phyloP scores from a whole-genome alignment of 1,140 invertebrate genomes.

The Goniozus legneri region DNA sequence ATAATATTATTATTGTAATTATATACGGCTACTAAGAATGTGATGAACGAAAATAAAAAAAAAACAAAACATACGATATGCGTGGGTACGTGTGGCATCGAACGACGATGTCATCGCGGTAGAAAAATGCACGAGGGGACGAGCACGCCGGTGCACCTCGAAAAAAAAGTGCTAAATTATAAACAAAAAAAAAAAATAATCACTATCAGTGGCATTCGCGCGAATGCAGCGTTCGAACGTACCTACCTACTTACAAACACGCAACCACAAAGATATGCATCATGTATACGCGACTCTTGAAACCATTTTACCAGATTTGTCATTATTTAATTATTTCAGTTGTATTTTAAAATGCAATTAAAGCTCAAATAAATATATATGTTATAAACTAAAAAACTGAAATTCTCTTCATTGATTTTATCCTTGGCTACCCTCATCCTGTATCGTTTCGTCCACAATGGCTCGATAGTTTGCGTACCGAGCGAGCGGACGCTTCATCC shows the following conservation, averaged over 20 bases:
- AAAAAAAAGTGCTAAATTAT: conserved; percentile 4
- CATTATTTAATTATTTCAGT: conserved; percentile 59
- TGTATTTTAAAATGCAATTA: conserved; percentile 59
- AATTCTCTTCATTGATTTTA: too few relatives aligned
- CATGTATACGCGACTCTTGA: conserved; percentile 56
- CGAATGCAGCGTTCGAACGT: conserved; percentile 36
- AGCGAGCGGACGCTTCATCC: too few relatives aligned
- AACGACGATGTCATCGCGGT: conserved; percentile 9
- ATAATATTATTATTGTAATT: conserved; percentile 54
- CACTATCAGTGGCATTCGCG: too few relatives aligned
- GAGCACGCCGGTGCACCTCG: conserved; percentile 14
- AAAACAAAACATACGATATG: too few relatives aligned
- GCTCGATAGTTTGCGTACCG: too few relatives aligned
- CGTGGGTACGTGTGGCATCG: conserved; percentile 27
- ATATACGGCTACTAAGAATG: conserved; percentile 53
- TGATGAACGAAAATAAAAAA: conserved; percentile 44
- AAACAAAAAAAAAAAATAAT: conserved; percentile 18
- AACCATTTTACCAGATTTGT: conserved; percentile 58
- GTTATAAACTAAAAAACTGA: conserved; percentile 52
- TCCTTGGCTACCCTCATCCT: neutral
- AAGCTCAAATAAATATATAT: conserved; percentile 60
- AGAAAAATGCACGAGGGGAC: conserved; percentile 13
- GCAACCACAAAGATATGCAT: conserved; percentile 55
- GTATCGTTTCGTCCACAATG: too few relatives aligned
- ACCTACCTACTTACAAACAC: conserved; percentile 31